phyloP scores from a whole-genome alignment of 2,113 vertebrate genomes.

The Erpornis zantholeuca region DNA sequence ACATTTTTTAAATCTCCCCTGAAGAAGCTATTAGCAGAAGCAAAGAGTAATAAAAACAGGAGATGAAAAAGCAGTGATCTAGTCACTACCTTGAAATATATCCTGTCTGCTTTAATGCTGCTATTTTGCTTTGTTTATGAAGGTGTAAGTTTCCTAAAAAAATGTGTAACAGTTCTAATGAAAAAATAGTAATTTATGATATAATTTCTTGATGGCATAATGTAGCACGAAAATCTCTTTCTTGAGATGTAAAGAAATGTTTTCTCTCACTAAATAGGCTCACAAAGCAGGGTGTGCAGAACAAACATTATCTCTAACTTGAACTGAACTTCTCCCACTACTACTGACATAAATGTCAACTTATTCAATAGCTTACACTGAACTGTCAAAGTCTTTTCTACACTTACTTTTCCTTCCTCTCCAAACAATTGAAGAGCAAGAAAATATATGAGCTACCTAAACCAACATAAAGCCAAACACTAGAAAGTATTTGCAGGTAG shows the following conservation, averaged over 20 bases:
- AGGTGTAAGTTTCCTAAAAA: not conserved
- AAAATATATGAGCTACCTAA: not conserved
- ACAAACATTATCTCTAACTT: not conserved
- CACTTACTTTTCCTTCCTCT: not conserved
- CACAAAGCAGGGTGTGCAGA: not conserved
- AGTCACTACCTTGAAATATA: not conserved
- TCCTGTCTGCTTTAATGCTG: not conserved
- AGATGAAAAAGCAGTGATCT: not conserved
- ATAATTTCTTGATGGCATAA: not conserved
- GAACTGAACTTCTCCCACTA: not conserved
- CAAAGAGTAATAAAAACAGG: slow-evolving; percentile 27
- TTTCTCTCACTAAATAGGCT: not conserved
- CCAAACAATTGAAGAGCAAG: not conserved
- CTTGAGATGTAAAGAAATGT: not conserved
- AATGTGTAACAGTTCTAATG: not conserved
- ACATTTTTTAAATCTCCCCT: slow-evolving; percentile 19
- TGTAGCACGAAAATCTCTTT: not conserved
- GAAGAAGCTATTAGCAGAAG: slow-evolving; percentile 12
- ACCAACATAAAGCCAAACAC: not conserved
- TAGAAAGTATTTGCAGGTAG: no score
- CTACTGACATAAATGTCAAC: not conserved
- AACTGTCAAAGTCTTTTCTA: not conserved
- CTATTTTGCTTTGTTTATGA: not conserved
- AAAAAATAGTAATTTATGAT: slow-evolving; percentile 17
- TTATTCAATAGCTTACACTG: not conserved